A percentile compares a stretch with the other conserved stretches of the same genome.
phyloP scores from a whole-genome alignment of 2,113 vertebrate genomes.

The Oreocharis arfaki region DNA sequence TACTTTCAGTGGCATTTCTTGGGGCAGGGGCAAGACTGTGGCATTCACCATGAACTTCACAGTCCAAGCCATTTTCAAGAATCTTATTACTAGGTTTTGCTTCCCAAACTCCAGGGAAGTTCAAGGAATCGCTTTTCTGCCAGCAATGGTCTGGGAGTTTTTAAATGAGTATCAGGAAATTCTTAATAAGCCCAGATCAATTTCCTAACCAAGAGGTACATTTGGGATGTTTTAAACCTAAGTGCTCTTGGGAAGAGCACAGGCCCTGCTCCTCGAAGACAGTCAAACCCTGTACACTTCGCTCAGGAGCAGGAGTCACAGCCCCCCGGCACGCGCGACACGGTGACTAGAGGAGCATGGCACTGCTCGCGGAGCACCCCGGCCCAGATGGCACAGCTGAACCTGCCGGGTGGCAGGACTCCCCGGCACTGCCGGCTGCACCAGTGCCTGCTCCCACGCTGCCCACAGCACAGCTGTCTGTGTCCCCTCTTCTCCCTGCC shows the following conservation, averaged over 20 bases:
- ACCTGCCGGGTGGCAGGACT: neutral
- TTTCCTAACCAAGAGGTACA: neutral
- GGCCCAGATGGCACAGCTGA: conserved; percentile 42
- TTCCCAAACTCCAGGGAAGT: neutral
- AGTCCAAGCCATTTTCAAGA: neutral
- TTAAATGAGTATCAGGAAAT: neutral
- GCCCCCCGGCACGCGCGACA: fast-evolving
- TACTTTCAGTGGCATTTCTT: neutral
- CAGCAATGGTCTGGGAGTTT: neutral
- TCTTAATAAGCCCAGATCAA: neutral
- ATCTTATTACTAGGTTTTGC: neutral
- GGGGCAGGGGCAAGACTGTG: neutral
- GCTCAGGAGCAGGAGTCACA: neutral
- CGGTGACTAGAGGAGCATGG: conserved; percentile 43
- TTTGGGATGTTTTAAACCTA: neutral
- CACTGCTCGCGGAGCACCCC: neutral
- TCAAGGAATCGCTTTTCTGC: neutral
- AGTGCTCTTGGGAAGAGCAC: neutral
- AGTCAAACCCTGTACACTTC: fast-evolving
- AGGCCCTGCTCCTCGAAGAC: neutral
- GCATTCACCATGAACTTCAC: neutral
- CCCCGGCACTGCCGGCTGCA: neutral
- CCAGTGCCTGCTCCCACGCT: neutral
- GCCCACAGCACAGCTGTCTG: neutral
- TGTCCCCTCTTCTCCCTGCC: neutral